A percentile compares a stretch with the other conserved stretches of the same genome.
These are phyloP conservation scores for Prietella phreatophila DNA, from an alignment of 2,113 vertebrate species.

Conservation along the genomic window DNA sequence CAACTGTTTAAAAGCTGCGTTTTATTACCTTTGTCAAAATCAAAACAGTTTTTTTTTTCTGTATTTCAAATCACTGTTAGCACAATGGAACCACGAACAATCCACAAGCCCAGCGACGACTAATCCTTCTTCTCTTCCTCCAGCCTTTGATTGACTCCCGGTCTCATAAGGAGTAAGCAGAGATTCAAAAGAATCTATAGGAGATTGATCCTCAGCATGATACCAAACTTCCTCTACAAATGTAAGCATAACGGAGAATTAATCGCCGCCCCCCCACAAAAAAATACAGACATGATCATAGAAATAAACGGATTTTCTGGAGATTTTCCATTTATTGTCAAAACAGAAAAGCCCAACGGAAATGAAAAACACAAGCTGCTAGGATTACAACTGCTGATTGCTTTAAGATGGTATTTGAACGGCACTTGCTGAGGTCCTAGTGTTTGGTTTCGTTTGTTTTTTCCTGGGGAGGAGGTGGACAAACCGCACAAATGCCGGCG, in stretches of 20 bases:
- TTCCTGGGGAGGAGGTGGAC: conserved; percentile 38
- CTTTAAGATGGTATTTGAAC: conserved; percentile 25
- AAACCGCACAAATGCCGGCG: conserved; percentile 63
- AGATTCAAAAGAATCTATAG: conserved; percentile 39
- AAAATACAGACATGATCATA: background rate
- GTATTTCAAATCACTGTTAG: background rate
- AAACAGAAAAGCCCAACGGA: background rate
- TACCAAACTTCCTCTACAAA: background rate
- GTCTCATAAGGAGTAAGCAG: conserved; percentile 21
- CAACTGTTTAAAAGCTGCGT: background rate
- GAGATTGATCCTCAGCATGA: background rate
- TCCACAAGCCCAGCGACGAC: background rate
- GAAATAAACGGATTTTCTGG: conserved; percentile 5
- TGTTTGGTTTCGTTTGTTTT: conserved; percentile 46
- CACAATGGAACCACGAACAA: background rate
- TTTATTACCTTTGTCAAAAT: background rate
- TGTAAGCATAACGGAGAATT: background rate
- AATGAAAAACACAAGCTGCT: conserved; percentile 1
- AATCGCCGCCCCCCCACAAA: background rate
- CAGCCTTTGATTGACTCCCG: conserved; percentile 46
- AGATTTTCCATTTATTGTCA: background rate
- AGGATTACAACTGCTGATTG: conserved; percentile 24
- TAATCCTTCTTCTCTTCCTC: conserved; percentile 8
- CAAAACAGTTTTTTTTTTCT: background rate
- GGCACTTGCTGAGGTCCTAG: conserved; percentile 6